These are phyloP conservation scores for Pachyseris speciosa DNA, from an alignment of 64 coral and sea anemone genomes.

Conservation along the genomic window DNA sequence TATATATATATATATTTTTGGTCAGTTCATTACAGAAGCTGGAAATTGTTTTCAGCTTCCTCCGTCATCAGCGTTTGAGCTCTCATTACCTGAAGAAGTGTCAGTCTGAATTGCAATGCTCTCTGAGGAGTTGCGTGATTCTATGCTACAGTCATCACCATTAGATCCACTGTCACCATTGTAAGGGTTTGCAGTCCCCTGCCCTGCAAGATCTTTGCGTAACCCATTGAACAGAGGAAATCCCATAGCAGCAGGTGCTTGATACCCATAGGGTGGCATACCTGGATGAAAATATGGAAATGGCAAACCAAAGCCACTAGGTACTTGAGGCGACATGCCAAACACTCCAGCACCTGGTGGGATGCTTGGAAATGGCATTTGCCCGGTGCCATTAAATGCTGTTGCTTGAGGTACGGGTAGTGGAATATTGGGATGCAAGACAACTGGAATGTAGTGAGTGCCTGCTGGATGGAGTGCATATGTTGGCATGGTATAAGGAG, in stretches of 20 bases:
- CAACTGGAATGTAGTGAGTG: slow-evolving; percentile 90
- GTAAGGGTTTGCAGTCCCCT: background rate
- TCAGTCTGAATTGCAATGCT: slow-evolving; percentile 43
- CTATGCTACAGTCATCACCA: slow-evolving; percentile 41
- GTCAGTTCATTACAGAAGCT: too few species aligned
- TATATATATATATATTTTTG: too few species aligned
- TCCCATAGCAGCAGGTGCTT: slow-evolving; percentile 13
- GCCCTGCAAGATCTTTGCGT: slow-evolving; percentile 12
- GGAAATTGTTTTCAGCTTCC: background rate
- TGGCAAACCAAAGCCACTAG: slow-evolving; percentile 23
- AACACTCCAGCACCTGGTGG: background rate
- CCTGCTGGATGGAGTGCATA: slow-evolving; percentile 91
- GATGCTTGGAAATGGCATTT: slow-evolving; percentile 9
- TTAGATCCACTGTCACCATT: slow-evolving; percentile 37
- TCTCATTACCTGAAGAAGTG: slow-evolving; percentile 17
- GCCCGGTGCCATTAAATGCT: slow-evolving; percentile 16
- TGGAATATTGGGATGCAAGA: slow-evolving; percentile 73
- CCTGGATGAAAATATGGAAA: slow-evolving; percentile 11
- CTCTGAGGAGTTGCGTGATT: slow-evolving; percentile 23
- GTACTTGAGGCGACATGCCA: slow-evolving; percentile 21
- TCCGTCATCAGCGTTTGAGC: slow-evolving; percentile 37
- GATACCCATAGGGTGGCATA: slow-evolving; percentile 20
- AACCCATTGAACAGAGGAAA: slow-evolving; percentile 7
- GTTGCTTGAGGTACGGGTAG: slow-evolving; percentile 27
- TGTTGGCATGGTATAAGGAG: slow-evolving; percentile 69